Evolutionary conservation across 1,140 invertebrate genomes (phyloP).

Genomic region (Dreissena rostriformis): DNA sequence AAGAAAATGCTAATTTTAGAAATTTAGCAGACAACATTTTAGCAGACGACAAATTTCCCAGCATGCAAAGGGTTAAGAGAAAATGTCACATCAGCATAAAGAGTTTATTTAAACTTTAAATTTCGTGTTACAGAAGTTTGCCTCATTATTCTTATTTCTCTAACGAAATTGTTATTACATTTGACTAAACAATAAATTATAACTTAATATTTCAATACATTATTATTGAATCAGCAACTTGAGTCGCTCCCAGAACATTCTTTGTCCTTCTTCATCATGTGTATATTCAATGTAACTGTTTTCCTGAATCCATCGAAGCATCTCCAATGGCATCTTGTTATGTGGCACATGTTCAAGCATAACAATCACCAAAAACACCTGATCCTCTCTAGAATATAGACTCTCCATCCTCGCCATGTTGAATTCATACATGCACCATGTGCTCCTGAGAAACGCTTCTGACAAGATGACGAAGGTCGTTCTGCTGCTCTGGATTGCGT

Average conservation of each 20-base stretch:
- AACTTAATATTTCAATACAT: no score
- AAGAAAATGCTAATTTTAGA: no score
- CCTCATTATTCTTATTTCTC: no score
- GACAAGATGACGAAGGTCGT: slow-evolving; percentile 85
- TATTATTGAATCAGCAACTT: no score
- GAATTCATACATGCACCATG: slow-evolving; percentile 85
- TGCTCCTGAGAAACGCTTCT: slow-evolving; percentile 84
- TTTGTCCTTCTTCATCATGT: not conserved
- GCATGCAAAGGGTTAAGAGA: no score
- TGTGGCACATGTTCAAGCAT: slow-evolving; percentile 17
- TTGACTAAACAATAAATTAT: no score
- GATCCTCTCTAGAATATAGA: slow-evolving; percentile 16
- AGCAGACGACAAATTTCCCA: no score
- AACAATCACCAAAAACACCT: slow-evolving; percentile 7
- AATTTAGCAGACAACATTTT: no score
- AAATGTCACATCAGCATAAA: no score
- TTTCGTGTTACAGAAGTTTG: no score
- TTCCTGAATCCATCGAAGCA: slow-evolving; percentile 14
- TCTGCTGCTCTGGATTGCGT: slow-evolving; percentile 84
- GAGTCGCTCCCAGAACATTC: slow-evolving; percentile 21
- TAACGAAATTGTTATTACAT: no score
- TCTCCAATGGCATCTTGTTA: slow-evolving; percentile 7
- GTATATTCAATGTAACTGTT: slow-evolving; percentile 42
- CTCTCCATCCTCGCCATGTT: slow-evolving; percentile 53
- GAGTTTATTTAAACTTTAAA: no score